These are phyloP conservation scores for Ophiodon elongatus DNA, from an alignment of 2,113 vertebrate genomes.

Conservation along the genomic window DNA sequence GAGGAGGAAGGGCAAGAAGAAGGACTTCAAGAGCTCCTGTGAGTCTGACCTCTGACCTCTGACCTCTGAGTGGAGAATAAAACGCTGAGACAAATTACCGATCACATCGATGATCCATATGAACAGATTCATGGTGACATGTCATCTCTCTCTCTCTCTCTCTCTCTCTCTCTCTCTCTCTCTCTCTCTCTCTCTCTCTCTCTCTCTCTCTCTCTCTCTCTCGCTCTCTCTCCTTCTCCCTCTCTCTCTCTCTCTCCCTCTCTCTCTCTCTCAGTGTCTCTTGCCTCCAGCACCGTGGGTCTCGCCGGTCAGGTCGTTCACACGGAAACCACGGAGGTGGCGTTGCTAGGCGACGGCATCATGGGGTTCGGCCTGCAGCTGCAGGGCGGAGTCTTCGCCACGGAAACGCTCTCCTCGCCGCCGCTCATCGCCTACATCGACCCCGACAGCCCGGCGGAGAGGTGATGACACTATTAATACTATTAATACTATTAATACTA, in stretches of 20 bases:
- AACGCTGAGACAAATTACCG: too few species aligned
- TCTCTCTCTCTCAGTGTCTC: conserved; percentile 87
- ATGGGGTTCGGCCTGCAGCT: conserved; percentile 97
- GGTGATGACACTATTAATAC: conserved; percentile 78
- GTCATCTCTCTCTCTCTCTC: too few species aligned
- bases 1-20: conserved; percentile 97
- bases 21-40: conserved; percentile 99
- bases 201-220: too few species aligned
- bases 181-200: too few species aligned
- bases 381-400: conserved; percentile 97
- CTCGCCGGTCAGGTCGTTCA: conserved; percentile 97
- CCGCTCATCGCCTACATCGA: conserved; percentile 98
- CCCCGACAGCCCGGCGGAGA: conserved; percentile 96
- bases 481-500: background rate
- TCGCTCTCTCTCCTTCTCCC: too few species aligned
- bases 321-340: conserved; percentile 96
- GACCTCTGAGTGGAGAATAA: background rate
- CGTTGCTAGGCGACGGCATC: conserved; percentile 92
- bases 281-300: conserved; percentile 97
- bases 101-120: too few species aligned
- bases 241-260: too few species aligned
- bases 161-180: too few species aligned
- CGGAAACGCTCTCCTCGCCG: conserved; percentile 96
- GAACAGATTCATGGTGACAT: too few species aligned
- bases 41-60: conserved; percentile 76